Base-by-base conservation (phyloP, 2,113 vertebrate species). In the Ranitomeya variabilis region DNA sequence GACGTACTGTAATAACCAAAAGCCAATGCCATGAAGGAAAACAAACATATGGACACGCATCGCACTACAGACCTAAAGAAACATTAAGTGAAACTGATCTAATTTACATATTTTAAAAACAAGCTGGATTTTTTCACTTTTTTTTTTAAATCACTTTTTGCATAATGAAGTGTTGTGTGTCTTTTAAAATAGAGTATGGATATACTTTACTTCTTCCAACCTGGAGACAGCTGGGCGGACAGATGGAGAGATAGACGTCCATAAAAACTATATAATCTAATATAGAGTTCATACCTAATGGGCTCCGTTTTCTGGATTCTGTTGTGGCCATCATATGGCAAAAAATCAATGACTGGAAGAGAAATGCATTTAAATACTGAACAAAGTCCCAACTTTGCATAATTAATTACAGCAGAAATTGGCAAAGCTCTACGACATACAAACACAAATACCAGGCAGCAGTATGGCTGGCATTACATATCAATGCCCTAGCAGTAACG, bases 261-360 rank as follows among this genome's bases (percentile, higher is more conserved):
- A 88, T 83, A 74, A 76, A 83, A 66, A 67, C 78, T 88, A 83
- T 87, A 87, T 87, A 83, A 83, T 84, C 80, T 78, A 83, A 88
- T 83, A 88, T 60, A 77, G 54, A 88, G 80, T 83, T 88, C 79
- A 83, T 76, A 83, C 45, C 87, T 88, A 83, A 76, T 88, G 73
- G 80, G 71, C 80, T 83, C 37, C 21, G 54, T 26, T 52, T 57
- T 81, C 80, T 88, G 79, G 79, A 73, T 62, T 73, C 26, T 88
- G 59, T 64, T 76, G 55, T 76, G 79, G 51, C 80, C 79, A 73
- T 62, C 80, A 51, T 60, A 88, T 88, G 81, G 87, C 80, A 88
- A 84, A 31, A 78, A 77, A 88, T 83, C 87, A 88, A 78, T 84
- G 73, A 66, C 71, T 84, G 57, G 87, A 83, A 83, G 45, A 84